Evolutionary conservation across 2,888 invertebrate genomes (phyloP), one percentile per base, ranked within the genome.

Genomic region (Cremastinae sp.): DNA sequence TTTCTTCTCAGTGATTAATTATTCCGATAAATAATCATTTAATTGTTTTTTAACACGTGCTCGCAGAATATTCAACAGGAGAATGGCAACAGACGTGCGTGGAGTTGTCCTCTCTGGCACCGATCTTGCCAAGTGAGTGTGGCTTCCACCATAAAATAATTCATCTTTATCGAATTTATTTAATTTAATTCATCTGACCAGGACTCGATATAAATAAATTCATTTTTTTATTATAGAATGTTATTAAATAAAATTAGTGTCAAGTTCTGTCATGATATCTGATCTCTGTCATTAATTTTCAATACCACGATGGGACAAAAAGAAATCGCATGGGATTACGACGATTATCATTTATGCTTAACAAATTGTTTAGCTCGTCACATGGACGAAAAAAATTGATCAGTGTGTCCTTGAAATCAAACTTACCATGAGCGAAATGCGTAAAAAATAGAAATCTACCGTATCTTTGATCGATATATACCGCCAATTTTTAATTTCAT

Each of bases 61-160:
- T 55, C 45, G 43, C 73, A 86, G 86, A 83, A 80, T 82, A 69
- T 74, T 84, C 45, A 79, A 75, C 61, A 84, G 83, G 81, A 66
- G 79, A 80, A 88, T 88, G 87, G 82, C 84, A 71, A 85, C 81
- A 51, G 83, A 86, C 49, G 78, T 77, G n/a, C 83, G 87, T 68
- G 88, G 87, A 62, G 75, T 86, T 70, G 82, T 88, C 53, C 82
- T 95, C 81, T 95, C 94, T 59, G 95, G 95, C 85, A 93, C 92
- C 1, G 90, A 92, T 87, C 90, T 94, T 74, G 93, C 95, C 75
- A 92, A 92, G 95, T 95, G 92, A 92, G 90, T 90, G 81, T 75
- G 41, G n/a, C n/a, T n/a, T n/a, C n/a, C n/a, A 41, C 28, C n/a
- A 28, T 35, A 20, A 2, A 39, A 62, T 37, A 20, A 49, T 28